phyloP scores from a whole-genome alignment of 2,113 vertebrate genomes.

The Struthio camelus region DNA sequence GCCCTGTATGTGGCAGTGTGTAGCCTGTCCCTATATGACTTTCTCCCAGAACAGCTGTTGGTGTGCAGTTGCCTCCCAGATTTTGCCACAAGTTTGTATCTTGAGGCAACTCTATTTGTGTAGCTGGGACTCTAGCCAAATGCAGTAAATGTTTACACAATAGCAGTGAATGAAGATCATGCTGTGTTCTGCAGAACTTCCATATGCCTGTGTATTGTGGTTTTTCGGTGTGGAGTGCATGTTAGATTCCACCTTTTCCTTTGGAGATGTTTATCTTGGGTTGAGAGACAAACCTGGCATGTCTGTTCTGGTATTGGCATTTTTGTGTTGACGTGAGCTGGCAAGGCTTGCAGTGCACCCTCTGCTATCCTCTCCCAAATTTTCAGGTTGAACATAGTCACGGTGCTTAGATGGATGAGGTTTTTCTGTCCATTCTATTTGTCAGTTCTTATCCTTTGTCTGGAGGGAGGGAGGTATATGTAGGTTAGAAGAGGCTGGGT shows the following conservation, averaged over 20 bases:
- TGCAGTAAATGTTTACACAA: not conserved
- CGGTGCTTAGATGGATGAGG: not conserved
- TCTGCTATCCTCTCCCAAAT: not conserved
- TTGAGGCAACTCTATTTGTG: not conserved
- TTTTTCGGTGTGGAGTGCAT: not conserved
- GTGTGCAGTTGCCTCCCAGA: not conserved
- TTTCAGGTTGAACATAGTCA: not conserved
- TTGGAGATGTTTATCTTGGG: not conserved
- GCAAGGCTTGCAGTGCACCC: too few relatives aligned
- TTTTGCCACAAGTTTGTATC: not conserved
- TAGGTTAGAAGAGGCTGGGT: not conserved
- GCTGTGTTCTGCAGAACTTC: not conserved
- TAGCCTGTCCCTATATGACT: not conserved
- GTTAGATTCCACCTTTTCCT: not conserved
- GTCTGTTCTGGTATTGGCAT: rapidly evolving
- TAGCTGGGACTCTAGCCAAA: not conserved
- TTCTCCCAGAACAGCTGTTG: not conserved
- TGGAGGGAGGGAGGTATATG: too few relatives aligned
- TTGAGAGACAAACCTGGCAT: not conserved
- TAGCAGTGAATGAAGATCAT: not conserved
- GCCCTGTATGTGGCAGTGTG: not conserved
- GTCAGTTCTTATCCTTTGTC: too few relatives aligned
- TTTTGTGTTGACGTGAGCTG: not conserved
- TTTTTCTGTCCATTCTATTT: not conserved
- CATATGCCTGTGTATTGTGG: not conserved